Evolutionary conservation across 2,888 invertebrate genomes (phyloP).

Genomic region (Luperina nickerlii): DNA sequence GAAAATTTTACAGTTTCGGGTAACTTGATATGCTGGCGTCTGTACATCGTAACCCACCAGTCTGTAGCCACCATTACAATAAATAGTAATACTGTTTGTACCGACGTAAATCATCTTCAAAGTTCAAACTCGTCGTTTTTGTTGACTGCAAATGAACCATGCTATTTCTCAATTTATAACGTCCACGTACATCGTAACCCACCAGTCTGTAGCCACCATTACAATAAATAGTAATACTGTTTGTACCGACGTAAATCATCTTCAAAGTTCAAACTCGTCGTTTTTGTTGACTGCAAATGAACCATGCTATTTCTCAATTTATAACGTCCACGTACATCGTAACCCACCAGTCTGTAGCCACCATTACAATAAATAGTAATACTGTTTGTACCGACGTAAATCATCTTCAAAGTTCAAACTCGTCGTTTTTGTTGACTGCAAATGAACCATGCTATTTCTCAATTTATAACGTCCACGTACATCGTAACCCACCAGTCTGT

Average conservation of each 20-base stretch:
- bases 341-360: background rate
- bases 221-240: conserved; percentile 21
- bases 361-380: conserved; percentile 20
- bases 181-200: too few species aligned
- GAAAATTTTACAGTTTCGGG: too few species aligned
- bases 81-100: conserved; percentile 17
- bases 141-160: too few species aligned
- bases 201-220: background rate
- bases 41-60: background rate
- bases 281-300: conserved; percentile 49
- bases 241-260: conserved; percentile 1
- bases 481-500: background rate
- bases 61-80: background rate
- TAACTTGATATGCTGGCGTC: too few species aligned
- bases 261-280: conserved; percentile 31
- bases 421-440: conserved; percentile 45
- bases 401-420: conserved; percentile 31
- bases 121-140: conserved; percentile 37
- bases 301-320: too few species aligned
- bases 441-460: too few species aligned
- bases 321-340: too few species aligned
- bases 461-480: too few species aligned
- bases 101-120: conserved; percentile 17
- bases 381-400: conserved; percentile 1
- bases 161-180: too few species aligned